A percentile compares a stretch with the other conserved stretches of the same genome.
These are phyloP conservation scores for Marronus borbonicus DNA, from an alignment of 2,888 invertebrate species.

Conservation along the genomic window DNA sequence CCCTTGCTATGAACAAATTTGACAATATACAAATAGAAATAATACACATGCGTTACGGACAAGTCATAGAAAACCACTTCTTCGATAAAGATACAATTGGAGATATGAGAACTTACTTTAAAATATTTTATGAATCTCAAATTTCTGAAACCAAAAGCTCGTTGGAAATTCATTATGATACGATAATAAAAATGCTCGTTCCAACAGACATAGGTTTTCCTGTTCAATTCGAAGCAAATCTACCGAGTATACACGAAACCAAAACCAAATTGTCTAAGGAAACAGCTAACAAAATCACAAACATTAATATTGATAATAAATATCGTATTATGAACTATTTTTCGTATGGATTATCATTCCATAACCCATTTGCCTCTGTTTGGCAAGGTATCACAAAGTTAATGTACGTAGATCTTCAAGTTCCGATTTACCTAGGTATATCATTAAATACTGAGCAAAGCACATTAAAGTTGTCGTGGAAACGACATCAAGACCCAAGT, in stretches of 20 bases:
- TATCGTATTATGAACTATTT: conserved; percentile 64
- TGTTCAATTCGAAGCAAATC: conserved; percentile 62
- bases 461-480: conserved; percentile 63
- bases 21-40: conserved; percentile 28
- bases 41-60: conserved; percentile 52
- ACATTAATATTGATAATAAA: conserved; percentile 61
- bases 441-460: conserved; percentile 61
- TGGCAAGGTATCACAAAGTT: conserved; percentile 68
- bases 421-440: conserved; percentile 63
- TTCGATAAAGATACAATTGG: conserved; percentile 55
- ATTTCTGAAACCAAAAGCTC: conserved; percentile 51
- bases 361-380: conserved; percentile 69
- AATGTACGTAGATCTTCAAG: conserved; percentile 60
- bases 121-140: conserved; percentile 28
- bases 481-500: conserved; percentile 60
- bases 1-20: background rate
- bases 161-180: conserved; percentile 56
- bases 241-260: conserved; percentile 60
- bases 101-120: conserved; percentile 32
- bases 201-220: conserved; percentile 69
- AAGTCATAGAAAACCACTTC: conserved; percentile 55
- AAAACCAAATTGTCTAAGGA: conserved; percentile 61
- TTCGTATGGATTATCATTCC: conserved; percentile 65
- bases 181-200: conserved; percentile 57
- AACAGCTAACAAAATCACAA: conserved; percentile 57